Base-by-base conservation (phyloP, 2,113 vertebrate species). In the Nycticorax nycticorax region DNA sequence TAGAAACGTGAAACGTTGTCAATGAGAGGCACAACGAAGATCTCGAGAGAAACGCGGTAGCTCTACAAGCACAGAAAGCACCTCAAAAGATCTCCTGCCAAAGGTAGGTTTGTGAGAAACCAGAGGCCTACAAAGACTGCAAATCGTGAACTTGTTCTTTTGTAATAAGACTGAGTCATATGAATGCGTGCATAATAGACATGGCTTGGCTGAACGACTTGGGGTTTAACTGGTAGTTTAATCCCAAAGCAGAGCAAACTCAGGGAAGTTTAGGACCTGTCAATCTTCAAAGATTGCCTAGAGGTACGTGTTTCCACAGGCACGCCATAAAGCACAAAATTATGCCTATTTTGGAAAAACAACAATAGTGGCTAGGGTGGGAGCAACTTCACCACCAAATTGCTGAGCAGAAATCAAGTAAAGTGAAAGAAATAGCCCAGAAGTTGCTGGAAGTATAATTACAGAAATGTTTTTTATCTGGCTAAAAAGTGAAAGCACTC, bases 131-230 rank as follows among this genome's bases (percentile, higher is more conserved):
- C 20, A 8, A 18, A 55, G 59, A 41, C 71, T 69, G 23, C 17
- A 88, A 60, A 74, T 80, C 12, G 20, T 73, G 73, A 73, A 57
- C 57, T n/a, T 1, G 1, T 73, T 18, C 63, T 93, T 83, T 57
- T 55, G 75, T 47, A 21, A 20, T 55, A 73, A 41, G 39, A 33
- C 6, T 23, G 1, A 50, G 45, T 73, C 45, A 20, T 8, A 33
- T 3, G 22, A 55, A 72, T 5, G 2, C 15, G 15, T 2, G 1
- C 3, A 1, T 47, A 56, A 60, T 5, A 72, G 48, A 55, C 22
- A 0, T 2, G 21, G 50, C 47, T 89, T 55, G 66, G 45, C 41
- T 77, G 63, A 56, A 22, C 27, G 48, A 75, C 68, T 72, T 24
- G 26, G 27, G 37, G 35, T 79, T 4, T 33, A 75, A 87, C 53